Evolutionary conservation across 2,113 vertebrate genomes (phyloP).

Genomic region (Addax nasomaculatus): DNA sequence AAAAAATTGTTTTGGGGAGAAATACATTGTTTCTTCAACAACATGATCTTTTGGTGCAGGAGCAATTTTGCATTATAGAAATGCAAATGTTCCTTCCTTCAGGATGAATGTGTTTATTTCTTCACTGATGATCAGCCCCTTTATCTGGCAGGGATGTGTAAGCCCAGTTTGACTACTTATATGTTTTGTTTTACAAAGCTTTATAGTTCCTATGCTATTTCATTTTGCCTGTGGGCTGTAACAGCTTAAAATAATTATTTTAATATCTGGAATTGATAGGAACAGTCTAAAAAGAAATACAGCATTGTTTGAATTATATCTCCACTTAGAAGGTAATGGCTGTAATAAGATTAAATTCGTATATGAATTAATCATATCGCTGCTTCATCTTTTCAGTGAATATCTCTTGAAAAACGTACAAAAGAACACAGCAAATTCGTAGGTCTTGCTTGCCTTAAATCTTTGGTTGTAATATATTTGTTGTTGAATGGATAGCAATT

Average conservation of each 20-base stretch:
- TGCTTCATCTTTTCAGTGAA: not conserved
- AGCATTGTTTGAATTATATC: slow-evolving; percentile 26
- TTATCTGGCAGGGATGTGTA: slow-evolving; percentile 52
- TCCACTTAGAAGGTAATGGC: slow-evolving; percentile 46
- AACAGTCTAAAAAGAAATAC: slow-evolving; percentile 47
- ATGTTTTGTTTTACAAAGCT: slow-evolving; percentile 54
- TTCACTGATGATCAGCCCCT: slow-evolving; percentile 27
- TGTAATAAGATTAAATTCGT: slow-evolving; percentile 21
- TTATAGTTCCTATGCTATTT: slow-evolving; percentile 16
- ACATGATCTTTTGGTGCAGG: slow-evolving; percentile 14
- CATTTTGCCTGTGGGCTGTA: slow-evolving; percentile 18
- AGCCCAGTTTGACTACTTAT: slow-evolving; percentile 5
- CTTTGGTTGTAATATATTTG: slow-evolving; percentile 7
- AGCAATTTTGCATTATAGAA: slow-evolving; percentile 37
- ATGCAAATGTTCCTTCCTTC: slow-evolving; percentile 51
- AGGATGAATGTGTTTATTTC: slow-evolving; percentile 51
- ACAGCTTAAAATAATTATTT: slow-evolving; percentile 68
- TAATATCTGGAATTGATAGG: slow-evolving; percentile 62
- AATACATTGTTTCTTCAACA: slow-evolving; percentile 43
- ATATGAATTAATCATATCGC: slow-evolving; percentile 25
- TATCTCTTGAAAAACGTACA: not conserved
- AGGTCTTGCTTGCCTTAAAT: not conserved
- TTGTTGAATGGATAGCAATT: not conserved
- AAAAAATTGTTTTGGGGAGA: slow-evolving; percentile 48
- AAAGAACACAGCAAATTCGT: not conserved